phyloP scores from a whole-genome alignment of 2,888 invertebrate genomes.

The Erebia epiphron region DNA sequence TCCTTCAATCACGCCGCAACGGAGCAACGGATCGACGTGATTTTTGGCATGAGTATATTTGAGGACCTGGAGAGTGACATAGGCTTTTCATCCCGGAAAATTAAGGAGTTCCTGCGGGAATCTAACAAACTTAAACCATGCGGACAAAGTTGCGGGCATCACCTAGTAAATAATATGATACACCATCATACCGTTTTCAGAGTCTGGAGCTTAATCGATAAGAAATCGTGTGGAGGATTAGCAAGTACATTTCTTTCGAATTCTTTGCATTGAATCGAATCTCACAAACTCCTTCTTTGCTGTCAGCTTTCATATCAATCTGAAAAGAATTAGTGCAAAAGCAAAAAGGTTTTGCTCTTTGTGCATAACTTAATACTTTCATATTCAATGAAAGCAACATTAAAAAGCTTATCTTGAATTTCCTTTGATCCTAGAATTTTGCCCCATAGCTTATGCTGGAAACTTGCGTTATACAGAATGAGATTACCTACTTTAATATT shows the following conservation, averaged over 20 bases:
- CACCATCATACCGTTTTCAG: background rate
- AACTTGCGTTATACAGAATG: background rate
- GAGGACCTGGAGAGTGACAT: too few relatives aligned
- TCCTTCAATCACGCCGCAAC: too few relatives aligned
- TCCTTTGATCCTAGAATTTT: slow-evolving; percentile 17
- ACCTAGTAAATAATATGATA: background rate
- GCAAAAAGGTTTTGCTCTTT: slow-evolving; percentile 4
- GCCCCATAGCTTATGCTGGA: background rate
- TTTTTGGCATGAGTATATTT: too few relatives aligned
- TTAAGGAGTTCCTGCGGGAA: too few relatives aligned
- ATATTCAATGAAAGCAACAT: slow-evolving; percentile 18
- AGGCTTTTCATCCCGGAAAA: too few relatives aligned
- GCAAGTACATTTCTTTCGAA: background rate
- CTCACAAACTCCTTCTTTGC: slow-evolving; percentile 7
- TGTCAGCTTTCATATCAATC: slow-evolving; percentile 15
- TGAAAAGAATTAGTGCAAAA: background rate
- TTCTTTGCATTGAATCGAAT: slow-evolving; percentile 8
- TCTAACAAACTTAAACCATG: too few relatives aligned
- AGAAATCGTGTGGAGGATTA: background rate
- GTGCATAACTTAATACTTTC: slow-evolving; percentile 16
- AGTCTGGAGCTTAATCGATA: too few relatives aligned
- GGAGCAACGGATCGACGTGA: too few relatives aligned
- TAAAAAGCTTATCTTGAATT: slow-evolving; percentile 18
- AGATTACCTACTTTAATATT: background rate
- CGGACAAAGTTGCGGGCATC: too few relatives aligned